phyloP scores from a whole-genome alignment of 2,113 vertebrate genomes.

The Plecotus auritus region DNA sequence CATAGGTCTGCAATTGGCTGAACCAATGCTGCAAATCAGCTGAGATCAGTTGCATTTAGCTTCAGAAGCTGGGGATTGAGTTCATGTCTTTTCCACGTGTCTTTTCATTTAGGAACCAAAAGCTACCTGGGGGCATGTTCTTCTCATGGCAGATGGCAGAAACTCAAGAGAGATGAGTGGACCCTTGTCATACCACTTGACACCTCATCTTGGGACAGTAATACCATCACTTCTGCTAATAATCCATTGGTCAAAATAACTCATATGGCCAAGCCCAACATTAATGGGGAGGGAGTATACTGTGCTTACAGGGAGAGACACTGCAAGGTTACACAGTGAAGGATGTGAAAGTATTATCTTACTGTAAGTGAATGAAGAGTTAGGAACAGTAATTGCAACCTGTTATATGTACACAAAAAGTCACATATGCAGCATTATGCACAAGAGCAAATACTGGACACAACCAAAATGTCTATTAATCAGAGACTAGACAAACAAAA shows the following conservation, averaged over 20 bases:
- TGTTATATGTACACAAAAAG: background rate
- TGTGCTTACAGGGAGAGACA: background rate
- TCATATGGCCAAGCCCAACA: background rate
- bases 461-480: background rate
- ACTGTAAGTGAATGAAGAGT: background rate
- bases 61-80: background rate
- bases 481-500: background rate
- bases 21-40: background rate
- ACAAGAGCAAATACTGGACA: background rate
- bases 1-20: background rate
- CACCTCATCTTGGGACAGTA: background rate
- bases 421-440: background rate
- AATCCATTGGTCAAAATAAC: background rate
- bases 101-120: background rate
- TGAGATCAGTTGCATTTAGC: background rate
- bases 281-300: background rate
- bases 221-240: background rate
- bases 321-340: background rate
- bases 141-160: background rate
- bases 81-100: background rate
- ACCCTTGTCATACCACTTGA: background rate
- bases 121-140: background rate
- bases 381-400: background rate
- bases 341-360: background rate
- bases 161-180: background rate